Base-by-base conservation (phyloP, 2,113 vertebrate species). In the Leucosticte australis region DNA sequence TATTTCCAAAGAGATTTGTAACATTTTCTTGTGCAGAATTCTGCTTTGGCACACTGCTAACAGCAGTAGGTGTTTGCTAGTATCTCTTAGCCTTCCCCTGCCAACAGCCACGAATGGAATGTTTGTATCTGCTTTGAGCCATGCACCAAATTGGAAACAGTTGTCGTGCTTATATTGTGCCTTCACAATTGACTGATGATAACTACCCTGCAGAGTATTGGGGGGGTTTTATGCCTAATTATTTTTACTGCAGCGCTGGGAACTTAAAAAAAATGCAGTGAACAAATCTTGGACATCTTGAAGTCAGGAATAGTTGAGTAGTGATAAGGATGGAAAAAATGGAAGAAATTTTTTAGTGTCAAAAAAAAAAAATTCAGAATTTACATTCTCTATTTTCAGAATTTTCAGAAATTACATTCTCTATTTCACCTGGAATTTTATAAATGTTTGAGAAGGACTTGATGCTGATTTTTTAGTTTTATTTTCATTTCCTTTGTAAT, bases 91-190 rank as follows among this genome's bases (percentile, higher is more conserved):
- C 19, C 44, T 87, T 55, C 39, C 59, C 65, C 57, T 96, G 93
- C 83, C 93, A 93, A 53, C 68, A 93, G 15, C 85, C 64, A 92
- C 8, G 0, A 86, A 81, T 0, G 6, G 69, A 86, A 83, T 75
- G 73, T 88, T 92, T 90, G 63, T 71, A 52, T 94, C 93, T 96
- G 94, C 80, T 95, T 93, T 93, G 68, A 97, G 83, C 90, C 16
- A 4, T n/a, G 41, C 55, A 80, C 87, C 77, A 74, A 94, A 82
- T 47, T 91, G 78, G 87, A 69, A 92, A 74, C 70, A 92, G 81
- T 96, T 89, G 60, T 90, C 0, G 0, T 73, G 62, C 70, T 89
- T 91, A 37, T 33, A 69, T 60, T 89, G 79, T 85, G 70, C 74
- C 76, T 96, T 57, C 73, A 87, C 76, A 93, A 93, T 5, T 90